Evolutionary conservation across 2,797 vertebrate genomes (phyloP).

Genomic region (Buceros bicornis): DNA sequence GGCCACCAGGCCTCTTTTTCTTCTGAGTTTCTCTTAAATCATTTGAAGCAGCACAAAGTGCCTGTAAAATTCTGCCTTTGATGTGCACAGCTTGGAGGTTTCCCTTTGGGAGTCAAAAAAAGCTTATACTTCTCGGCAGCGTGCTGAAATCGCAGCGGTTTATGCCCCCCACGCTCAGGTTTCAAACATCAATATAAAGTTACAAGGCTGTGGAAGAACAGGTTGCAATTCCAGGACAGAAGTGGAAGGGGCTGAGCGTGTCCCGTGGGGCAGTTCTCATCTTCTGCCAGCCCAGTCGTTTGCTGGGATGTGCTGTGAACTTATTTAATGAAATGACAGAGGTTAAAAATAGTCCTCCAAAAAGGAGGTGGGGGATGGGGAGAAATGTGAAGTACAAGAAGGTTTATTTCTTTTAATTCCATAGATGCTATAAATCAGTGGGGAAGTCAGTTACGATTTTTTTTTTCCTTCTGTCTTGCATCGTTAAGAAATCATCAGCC

Average conservation of each 20-base stretch:
- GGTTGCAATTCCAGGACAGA: background rate
- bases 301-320: background rate
- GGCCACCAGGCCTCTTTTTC: background rate
- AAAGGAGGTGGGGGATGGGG: background rate
- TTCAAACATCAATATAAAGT: background rate
- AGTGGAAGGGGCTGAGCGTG: background rate
- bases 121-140: background rate
- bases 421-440: background rate
- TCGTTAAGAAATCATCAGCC: background rate
- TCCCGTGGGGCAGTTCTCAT: background rate
- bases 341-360: background rate
- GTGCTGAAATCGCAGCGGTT: background rate
- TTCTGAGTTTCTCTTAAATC: background rate
- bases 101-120: background rate
- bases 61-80: constrained; percentile 25
- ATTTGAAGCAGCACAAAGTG: background rate
- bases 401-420: constrained; percentile 16
- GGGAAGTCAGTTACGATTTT: background rate
- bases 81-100: constrained; percentile 5
- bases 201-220: background rate
- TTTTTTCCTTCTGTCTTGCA: background rate
- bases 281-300: background rate
- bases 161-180: background rate
- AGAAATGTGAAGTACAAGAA: background rate
- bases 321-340: background rate